Percentiles rank a stretch among this genome's conserved stretches.
These are phyloP conservation scores for Leptogaster cylindrica DNA, from an alignment of 2,888 invertebrate species.

Conservation along the genomic window DNA sequence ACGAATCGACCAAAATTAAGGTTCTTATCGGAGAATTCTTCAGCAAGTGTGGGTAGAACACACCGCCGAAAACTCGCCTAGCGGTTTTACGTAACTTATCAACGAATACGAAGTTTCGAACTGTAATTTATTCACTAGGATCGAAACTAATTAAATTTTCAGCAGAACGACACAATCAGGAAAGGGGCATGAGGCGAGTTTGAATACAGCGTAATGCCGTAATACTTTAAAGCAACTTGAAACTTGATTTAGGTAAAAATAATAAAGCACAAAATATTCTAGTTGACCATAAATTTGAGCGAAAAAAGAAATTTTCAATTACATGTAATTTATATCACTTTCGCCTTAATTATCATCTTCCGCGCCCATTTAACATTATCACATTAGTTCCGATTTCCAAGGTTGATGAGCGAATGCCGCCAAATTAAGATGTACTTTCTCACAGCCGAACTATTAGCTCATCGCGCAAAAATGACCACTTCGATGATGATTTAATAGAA, in stretches of 20 bases:
- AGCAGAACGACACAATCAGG: no score
- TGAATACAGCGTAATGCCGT: no score
- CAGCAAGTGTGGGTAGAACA: neutral
- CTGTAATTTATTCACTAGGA: constrained; percentile 9
- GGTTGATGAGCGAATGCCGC: neutral
- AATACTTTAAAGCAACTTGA: no score
- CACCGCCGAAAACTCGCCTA: constrained; percentile 16
- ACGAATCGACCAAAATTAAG: neutral
- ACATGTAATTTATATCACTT: no score
- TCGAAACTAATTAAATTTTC: constrained; percentile 2
- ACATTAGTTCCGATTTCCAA: no score
- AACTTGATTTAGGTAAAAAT: no score
- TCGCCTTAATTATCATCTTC: no score
- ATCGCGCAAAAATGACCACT: constrained; percentile 21
- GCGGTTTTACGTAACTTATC: constrained; percentile 11
- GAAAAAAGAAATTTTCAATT: no score
- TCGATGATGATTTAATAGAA: constrained; percentile 32
- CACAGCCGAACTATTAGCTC: constrained; percentile 23
- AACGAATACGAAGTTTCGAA: neutral
- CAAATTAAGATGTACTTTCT: neutral
- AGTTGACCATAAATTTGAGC: no score
- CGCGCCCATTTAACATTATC: no score
- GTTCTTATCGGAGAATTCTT: constrained; percentile 10
- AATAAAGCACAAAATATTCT: no score
- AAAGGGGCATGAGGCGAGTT: no score